Conservation (phyloP, 2,797 vertebrate genomes). For the Muscicapa comitata region DNA sequence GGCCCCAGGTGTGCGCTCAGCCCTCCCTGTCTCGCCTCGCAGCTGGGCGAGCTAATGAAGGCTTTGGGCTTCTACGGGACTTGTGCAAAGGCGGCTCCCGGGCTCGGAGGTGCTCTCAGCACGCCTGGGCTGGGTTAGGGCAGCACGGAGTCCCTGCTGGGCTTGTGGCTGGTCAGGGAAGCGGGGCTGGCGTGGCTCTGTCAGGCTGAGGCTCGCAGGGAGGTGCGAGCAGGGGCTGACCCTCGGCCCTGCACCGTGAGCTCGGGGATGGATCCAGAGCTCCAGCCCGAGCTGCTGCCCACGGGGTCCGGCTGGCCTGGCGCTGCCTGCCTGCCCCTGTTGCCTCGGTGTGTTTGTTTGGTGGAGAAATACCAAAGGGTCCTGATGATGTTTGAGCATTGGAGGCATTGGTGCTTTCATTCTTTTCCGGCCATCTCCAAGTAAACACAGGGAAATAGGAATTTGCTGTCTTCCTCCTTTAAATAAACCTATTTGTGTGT, state of each 20-base stretch:
- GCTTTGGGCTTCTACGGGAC: background rate
- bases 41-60: background rate
- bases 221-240: background rate
- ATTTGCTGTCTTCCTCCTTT: slow-evolving; percentile 57
- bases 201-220: background rate
- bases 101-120: background rate
- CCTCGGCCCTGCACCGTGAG: background rate
- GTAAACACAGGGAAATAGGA: slow-evolving; percentile 60
- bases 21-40: background rate
- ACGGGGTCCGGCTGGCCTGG: background rate
- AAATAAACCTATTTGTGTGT: slow-evolving; percentile 54
- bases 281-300: background rate
- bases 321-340: background rate
- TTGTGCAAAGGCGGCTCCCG: background rate
- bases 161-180: background rate
- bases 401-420: slow-evolving; percentile 29
- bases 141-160: background rate
- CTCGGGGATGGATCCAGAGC: background rate
- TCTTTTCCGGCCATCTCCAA: slow-evolving; percentile 62
- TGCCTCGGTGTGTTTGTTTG: background rate
- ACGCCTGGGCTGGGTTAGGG: background rate
- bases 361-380: background rate
- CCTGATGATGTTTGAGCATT: background rate
- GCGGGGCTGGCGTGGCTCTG: background rate
- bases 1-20: background rate